These are phyloP conservation scores for Nanorana parkeri DNA, from an alignment of 2,113 vertebrate genomes.

Conservation along the genomic window DNA sequence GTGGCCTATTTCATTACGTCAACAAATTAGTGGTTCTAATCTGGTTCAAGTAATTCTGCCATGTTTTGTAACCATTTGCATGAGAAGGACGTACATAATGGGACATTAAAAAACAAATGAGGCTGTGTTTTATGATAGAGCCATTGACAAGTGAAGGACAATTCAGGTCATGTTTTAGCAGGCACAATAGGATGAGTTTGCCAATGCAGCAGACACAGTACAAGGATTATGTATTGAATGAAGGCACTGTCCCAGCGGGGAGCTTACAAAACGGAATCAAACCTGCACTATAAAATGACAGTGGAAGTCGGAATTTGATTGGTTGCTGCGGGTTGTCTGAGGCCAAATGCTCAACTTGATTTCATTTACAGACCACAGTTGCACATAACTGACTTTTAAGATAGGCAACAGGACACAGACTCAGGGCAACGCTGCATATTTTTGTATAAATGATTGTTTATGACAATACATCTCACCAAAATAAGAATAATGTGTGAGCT, in stretches of 20 bases:
- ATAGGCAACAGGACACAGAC: background rate
- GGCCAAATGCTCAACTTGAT: background rate
- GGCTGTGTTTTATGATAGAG: background rate
- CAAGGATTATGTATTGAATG: slow-evolving; percentile 8
- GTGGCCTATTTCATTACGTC: background rate
- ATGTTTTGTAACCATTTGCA: background rate
- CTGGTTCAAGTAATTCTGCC: background rate
- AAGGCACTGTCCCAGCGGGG: background rate
- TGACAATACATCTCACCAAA: too few relatives aligned
- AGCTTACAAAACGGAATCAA: background rate
- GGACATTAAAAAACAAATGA: slow-evolving; percentile 6
- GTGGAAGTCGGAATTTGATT: too few relatives aligned
- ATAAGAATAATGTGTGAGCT: too few relatives aligned
- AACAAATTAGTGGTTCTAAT: too few relatives aligned
- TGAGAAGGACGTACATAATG: slow-evolving; percentile 5
- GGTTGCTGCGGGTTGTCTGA: too few relatives aligned
- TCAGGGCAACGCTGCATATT: background rate
- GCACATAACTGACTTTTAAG: background rate
- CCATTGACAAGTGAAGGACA: background rate
- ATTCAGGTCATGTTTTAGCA: background rate
- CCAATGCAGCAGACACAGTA: background rate
- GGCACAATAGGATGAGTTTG: background rate
- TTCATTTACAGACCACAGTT: background rate
- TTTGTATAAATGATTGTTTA: too few relatives aligned
- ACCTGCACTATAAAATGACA: too few relatives aligned